These are phyloP conservation scores for Tetrax tetrax DNA, from an alignment of 2,113 vertebrate species.

Conservation along the genomic window DNA sequence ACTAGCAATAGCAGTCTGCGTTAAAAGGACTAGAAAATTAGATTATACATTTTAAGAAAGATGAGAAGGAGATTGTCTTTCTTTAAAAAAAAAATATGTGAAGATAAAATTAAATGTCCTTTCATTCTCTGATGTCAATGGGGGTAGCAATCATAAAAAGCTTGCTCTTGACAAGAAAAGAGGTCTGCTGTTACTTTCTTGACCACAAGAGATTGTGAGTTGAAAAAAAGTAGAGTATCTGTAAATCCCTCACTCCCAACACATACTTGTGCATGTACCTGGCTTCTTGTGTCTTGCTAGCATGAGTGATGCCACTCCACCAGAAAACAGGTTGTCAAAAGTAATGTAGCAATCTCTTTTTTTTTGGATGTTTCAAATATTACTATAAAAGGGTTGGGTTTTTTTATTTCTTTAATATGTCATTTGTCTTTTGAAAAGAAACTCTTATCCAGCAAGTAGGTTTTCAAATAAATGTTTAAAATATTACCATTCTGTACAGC, in stretches of 20 bases:
- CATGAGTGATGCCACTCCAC: not conserved
- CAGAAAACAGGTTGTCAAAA: not conserved
- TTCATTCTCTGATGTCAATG: not conserved
- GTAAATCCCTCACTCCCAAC: not conserved
- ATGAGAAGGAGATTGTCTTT: not conserved
- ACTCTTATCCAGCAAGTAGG: not conserved
- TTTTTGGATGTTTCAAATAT: not conserved
- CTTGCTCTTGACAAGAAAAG: not conserved
- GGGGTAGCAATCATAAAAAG: not conserved
- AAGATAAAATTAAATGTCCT: not conserved
- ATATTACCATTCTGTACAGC: not conserved
- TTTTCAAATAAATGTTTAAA: not conserved
- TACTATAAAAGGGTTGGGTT: not conserved
- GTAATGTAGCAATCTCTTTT: not conserved
- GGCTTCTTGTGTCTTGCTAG: not conserved
- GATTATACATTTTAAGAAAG: not conserved
- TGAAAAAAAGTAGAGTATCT: not conserved
- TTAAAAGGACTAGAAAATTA: not conserved
- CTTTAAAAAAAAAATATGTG: not conserved
- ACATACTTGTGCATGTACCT: not conserved
- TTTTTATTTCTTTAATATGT: not conserved
- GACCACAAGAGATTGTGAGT: not conserved
- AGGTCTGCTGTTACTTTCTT: not conserved
- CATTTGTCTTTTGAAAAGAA: not conserved
- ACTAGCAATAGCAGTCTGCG: not conserved